These are phyloP conservation scores for Ceriagrion tenellum DNA, from an alignment of 2,888 invertebrate genomes.

Conservation along the genomic window DNA sequence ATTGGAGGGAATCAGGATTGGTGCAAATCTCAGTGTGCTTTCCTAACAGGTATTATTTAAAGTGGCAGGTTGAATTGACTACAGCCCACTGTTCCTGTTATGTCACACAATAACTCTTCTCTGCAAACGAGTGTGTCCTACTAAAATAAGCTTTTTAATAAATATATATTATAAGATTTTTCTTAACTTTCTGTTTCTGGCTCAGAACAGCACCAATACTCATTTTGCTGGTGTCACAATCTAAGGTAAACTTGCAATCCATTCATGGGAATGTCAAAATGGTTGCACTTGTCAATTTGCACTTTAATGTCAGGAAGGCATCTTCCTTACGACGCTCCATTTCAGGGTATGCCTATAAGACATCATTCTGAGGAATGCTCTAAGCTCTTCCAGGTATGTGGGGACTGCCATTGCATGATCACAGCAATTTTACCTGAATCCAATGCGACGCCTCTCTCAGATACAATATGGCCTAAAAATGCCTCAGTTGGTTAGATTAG, in stretches of 20 bases:
- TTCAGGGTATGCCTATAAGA: not conserved
- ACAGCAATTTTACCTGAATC: not conserved
- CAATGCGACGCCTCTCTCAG: too few species aligned
- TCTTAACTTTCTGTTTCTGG: not conserved
- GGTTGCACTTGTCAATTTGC: not conserved
- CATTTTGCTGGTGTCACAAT: not conserved
- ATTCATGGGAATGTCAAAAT: not conserved
- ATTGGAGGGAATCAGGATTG: not conserved
- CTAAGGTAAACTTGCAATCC: too few species aligned
- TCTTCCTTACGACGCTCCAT: not conserved
- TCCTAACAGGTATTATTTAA: not conserved
- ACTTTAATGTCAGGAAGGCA: not conserved
- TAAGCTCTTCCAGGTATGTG: not conserved
- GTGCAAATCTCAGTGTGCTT: not conserved
- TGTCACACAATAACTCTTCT: not conserved
- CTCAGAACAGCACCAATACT: not conserved
- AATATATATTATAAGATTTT: not conserved
- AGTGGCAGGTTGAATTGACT: not conserved
- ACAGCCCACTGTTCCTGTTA: not conserved
- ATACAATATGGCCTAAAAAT: too few species aligned
- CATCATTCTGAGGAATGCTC: not conserved
- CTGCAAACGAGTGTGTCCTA: not conserved
- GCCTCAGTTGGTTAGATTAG: not conserved
- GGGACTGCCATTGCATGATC: not conserved
- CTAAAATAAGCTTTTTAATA: too few species aligned